A percentile compares a stretch with the other conserved stretches of the same genome.
These are phyloP conservation scores for Edolisoma coerulescens DNA, from an alignment of 2,113 vertebrate species.

Conservation along the genomic window DNA sequence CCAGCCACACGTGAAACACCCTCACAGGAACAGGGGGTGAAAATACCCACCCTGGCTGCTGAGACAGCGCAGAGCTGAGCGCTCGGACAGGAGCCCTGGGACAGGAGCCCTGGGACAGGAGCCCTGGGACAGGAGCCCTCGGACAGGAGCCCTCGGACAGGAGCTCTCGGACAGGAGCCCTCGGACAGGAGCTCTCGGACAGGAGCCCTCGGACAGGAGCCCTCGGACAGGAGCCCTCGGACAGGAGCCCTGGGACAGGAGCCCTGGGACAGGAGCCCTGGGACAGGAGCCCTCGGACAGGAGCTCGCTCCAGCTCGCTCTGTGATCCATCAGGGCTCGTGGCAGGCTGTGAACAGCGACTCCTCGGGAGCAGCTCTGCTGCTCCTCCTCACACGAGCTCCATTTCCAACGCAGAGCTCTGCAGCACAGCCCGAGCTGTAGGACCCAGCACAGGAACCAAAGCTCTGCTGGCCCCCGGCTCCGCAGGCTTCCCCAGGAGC, in stretches of 20 bases:
- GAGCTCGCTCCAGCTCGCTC: background rate
- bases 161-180: too few species aligned
- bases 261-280: background rate
- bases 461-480: background rate
- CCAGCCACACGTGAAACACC: background rate
- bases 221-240: background rate
- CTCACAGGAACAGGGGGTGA: background rate
- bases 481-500: background rate
- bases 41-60: background rate
- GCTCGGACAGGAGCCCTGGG: background rate
- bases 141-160: background rate
- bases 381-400: rapidly evolving
- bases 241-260: background rate
- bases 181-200: background rate
- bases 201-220: background rate
- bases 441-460: background rate
- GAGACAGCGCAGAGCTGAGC: rapidly evolving
- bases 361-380: background rate
- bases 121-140: too few species aligned
- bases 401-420: background rate
- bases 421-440: background rate
- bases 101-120: background rate
- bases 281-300: background rate
- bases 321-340: rapidly evolving
- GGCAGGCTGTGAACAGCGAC: background rate